These are phyloP conservation scores for Gopherus evgoodei DNA, from an alignment of 2,113 vertebrate genomes.

Conservation along the genomic window DNA sequence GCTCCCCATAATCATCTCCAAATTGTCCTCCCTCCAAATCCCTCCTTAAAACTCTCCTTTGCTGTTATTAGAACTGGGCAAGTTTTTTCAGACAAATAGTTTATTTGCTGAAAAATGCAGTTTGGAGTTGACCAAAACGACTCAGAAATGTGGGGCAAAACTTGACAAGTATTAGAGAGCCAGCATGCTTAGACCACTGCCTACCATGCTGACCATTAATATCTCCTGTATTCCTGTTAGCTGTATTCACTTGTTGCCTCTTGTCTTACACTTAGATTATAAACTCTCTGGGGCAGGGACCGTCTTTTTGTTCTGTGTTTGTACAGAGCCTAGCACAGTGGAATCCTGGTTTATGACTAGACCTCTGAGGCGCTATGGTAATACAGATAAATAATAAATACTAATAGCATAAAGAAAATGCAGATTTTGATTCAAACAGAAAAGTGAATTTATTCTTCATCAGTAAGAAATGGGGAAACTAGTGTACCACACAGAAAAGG, in stretches of 20 bases:
- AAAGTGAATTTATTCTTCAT: neutral
- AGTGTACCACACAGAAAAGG: conserved; percentile 23
- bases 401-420: neutral
- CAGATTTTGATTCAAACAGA: conserved; percentile 13
- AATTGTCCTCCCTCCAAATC: neutral
- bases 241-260: conserved; percentile 23
- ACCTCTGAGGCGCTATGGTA: neutral
- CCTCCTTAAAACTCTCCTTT: neutral
- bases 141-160: neutral
- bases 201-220: neutral
- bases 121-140: neutral
- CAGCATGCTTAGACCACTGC: neutral
- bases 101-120: neutral
- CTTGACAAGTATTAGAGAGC: neutral
- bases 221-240: neutral
- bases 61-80: neutral
- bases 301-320: neutral
- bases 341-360: neutral
- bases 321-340: fast-evolving
- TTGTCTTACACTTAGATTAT: neutral
- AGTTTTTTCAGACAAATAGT: neutral
- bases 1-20: neutral
- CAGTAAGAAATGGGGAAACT: neutral
- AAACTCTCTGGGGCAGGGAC: neutral
- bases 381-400: conserved; percentile 12